Evolutionary conservation across 2,797 vertebrate species (phyloP).

Genomic region (Spheniscus humboldti): DNA sequence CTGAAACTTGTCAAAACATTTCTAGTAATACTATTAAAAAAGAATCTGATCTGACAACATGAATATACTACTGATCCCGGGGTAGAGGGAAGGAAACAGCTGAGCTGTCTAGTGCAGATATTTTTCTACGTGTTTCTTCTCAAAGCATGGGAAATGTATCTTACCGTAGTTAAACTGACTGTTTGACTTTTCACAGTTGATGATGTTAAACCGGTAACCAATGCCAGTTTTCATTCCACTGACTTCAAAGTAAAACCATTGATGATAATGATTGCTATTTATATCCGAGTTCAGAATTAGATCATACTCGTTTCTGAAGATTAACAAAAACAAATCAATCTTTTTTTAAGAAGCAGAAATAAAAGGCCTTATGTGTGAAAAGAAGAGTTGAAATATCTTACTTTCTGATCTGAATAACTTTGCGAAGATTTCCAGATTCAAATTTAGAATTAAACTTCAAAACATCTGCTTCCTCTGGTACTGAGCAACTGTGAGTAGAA

Average conservation of each 20-base stretch:
- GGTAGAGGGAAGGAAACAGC: not conserved
- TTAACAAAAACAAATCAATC: constrained; percentile 33
- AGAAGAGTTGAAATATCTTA: constrained; percentile 72
- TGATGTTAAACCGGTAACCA: constrained; percentile 95
- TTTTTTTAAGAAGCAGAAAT: constrained; percentile 15
- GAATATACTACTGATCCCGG: not conserved
- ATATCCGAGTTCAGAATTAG: constrained; percentile 97
- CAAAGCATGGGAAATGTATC: constrained; percentile 39
- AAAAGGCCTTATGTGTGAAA: not conserved
- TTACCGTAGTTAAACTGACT: constrained; percentile 99
- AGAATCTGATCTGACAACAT: not conserved
- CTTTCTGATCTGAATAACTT: constrained; percentile 96
- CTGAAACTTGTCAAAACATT: not conserved
- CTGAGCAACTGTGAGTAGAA: constrained; percentile 74
- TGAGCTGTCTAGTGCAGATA: not conserved
- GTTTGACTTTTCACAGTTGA: constrained; percentile 99
- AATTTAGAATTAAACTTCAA: constrained; percentile 98
- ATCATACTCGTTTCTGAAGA: constrained; percentile 92
- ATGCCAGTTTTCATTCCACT: constrained; percentile 90
- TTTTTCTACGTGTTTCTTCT: not conserved
- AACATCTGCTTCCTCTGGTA: constrained; percentile 84
- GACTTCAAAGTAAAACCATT: constrained; percentile 99
- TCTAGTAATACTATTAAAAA: not conserved
- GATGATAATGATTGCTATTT: constrained; percentile 98
- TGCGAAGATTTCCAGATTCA: constrained; percentile 96